Percentiles rank a stretch among this genome's conserved stretches.
phyloP scores from a whole-genome alignment of 2,888 invertebrate genomes.

The Amphiduros pacificus region DNA sequence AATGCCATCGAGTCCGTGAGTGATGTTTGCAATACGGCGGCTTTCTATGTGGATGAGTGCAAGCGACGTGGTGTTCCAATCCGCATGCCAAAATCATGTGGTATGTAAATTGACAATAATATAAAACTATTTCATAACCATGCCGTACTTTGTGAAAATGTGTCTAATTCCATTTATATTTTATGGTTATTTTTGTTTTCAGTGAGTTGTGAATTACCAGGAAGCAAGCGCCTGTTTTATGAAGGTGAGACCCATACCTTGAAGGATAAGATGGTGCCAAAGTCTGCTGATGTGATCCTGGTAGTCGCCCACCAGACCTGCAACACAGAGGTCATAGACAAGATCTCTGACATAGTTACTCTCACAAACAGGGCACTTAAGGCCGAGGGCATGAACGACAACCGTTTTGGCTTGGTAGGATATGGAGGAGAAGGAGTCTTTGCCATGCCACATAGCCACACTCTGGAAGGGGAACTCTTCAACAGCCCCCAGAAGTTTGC shows the following conservation, averaged over 20 bases:
- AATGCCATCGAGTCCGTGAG: slow-evolving; percentile 56
- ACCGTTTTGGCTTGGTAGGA: slow-evolving; percentile 71
- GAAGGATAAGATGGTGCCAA: slow-evolving; percentile 61
- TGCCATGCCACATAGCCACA: slow-evolving; percentile 71
- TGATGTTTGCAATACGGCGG: slow-evolving; percentile 66
- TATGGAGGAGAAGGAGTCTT: slow-evolving; percentile 75
- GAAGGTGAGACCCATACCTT: slow-evolving; percentile 75
- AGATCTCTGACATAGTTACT: slow-evolving; percentile 32
- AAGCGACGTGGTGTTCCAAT: slow-evolving; percentile 66
- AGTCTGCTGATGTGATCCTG: slow-evolving; percentile 80
- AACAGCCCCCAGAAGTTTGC: slow-evolving; percentile 30
- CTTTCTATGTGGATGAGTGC: slow-evolving; percentile 75
- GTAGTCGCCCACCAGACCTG: slow-evolving; percentile 82
- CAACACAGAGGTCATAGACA: slow-evolving; percentile 69
- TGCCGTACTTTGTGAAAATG: too few species aligned
- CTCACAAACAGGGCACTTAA: not conserved
- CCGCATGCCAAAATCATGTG: slow-evolving; percentile 69
- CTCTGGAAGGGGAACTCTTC: slow-evolving; percentile 60
- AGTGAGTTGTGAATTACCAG: slow-evolving; percentile 16
- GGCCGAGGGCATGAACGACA: slow-evolving; percentile 47
- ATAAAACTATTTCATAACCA: too few species aligned
- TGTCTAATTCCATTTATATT: too few species aligned
- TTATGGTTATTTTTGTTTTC: slow-evolving; percentile 1
- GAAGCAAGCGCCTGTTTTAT: not conserved
- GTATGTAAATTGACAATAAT: slow-evolving; percentile 60